Percentiles rank a stretch among this genome's conserved stretches.
Evolutionary conservation across 2,797 vertebrate species (phyloP).

Genomic region (Chelon labrosus): DNA sequence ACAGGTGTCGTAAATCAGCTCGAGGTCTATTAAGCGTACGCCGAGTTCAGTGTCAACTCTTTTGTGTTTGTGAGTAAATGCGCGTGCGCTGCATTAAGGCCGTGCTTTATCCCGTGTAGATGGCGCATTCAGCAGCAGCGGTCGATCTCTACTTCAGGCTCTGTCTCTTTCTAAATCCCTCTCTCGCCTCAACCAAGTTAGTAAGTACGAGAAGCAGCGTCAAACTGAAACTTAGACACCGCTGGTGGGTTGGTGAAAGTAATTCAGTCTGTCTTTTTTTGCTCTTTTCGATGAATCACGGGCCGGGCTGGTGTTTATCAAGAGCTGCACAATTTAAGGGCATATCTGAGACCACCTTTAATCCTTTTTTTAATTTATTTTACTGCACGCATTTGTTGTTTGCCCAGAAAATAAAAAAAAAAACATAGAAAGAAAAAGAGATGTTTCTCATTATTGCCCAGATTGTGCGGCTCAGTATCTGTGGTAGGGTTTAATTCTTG

Average conservation of each 20-base stretch:
- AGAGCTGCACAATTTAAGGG: slow-evolving; percentile 48
- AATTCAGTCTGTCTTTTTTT: slow-evolving; percentile 3
- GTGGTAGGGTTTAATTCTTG: slow-evolving; percentile 41
- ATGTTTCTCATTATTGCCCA: slow-evolving; percentile 33
- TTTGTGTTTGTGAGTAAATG: slow-evolving; percentile 18
- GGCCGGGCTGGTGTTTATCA: slow-evolving; percentile 33
- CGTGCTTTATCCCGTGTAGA: slow-evolving; percentile 84
- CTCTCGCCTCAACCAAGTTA: slow-evolving; percentile 86
- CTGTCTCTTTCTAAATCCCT: slow-evolving; percentile 89
- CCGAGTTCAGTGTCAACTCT: slow-evolving; percentile 27
- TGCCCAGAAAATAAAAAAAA: too few species aligned
- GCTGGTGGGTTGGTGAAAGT: slow-evolving; percentile 23
- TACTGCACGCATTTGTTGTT: not conserved
- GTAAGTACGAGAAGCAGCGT: slow-evolving; percentile 78
- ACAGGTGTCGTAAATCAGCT: slow-evolving; percentile 59
- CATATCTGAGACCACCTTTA: slow-evolving; percentile 8
- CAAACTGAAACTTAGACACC: slow-evolving; percentile 10
- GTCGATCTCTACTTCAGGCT: slow-evolving; percentile 85
- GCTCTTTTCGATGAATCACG: slow-evolving; percentile 29
- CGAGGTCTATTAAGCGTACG: slow-evolving; percentile 5
- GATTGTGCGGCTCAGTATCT: slow-evolving; percentile 53
- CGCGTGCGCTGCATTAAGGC: slow-evolving; percentile 65
- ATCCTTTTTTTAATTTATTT: slow-evolving; percentile 12
- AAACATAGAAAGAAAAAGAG: slow-evolving; percentile 5
- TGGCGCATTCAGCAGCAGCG: slow-evolving; percentile 79